Percentiles rank a stretch among this genome's conserved stretches.
Conservation (phyloP, 2,797 vertebrate genomes). For the Silurus lanzhouensis region DNA sequence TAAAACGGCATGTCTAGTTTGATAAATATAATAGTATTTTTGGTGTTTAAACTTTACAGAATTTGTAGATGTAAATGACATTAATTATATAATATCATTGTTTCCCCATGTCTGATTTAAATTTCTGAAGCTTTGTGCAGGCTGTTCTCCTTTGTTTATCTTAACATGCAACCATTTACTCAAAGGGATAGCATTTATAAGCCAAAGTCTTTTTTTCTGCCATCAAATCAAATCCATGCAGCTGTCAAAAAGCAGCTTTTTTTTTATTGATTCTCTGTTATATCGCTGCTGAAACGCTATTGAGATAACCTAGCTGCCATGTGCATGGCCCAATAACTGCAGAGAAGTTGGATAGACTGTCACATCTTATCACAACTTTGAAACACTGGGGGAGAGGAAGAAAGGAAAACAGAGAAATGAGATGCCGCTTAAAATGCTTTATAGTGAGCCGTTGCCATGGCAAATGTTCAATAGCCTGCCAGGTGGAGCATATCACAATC, state of each 20-base stretch:
- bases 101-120: constrained; percentile 60
- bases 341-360: constrained; percentile 74
- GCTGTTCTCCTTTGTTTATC: constrained; percentile 66
- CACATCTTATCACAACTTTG: constrained; percentile 77
- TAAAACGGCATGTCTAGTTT: not conserved
- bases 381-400: constrained; percentile 63
- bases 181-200: constrained; percentile 71
- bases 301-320: constrained; percentile 70
- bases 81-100: constrained; percentile 52
- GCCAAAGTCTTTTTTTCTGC: constrained; percentile 67
- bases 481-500: constrained; percentile 35
- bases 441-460: constrained; percentile 68
- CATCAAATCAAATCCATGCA: constrained; percentile 73
- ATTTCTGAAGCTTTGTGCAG: constrained; percentile 50
- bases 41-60: not conserved
- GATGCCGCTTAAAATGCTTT: constrained; percentile 65
- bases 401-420: constrained; percentile 53
- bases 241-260: constrained; percentile 74
- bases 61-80: not conserved
- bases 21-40: not conserved
- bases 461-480: constrained; percentile 67
- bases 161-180: constrained; percentile 69
- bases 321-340: constrained; percentile 67
- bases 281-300: constrained; percentile 73
- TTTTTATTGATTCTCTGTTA: constrained; percentile 81